Percentiles rank a stretch among this genome's conserved stretches.
Evolutionary conservation across 2,797 vertebrate genomes (phyloP).

Genomic region (Phoxinus dragarum): DNA sequence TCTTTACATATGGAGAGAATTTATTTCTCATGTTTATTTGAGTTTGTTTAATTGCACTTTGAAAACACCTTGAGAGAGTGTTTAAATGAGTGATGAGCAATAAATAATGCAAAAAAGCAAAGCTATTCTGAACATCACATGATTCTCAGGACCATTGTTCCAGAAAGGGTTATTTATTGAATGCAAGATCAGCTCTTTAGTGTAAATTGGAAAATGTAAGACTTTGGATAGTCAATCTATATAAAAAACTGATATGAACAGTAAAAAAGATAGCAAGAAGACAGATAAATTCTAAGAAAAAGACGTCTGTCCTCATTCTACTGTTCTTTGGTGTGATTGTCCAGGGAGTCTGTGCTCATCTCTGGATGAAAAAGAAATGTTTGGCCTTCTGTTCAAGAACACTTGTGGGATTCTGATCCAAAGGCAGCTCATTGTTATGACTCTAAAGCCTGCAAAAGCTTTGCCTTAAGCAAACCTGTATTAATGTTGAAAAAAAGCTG

Average conservation of each 20-base stretch:
- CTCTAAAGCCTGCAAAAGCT: conserved; percentile 17
- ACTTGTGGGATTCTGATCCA: conserved; percentile 14
- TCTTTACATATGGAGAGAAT: conserved; percentile 5
- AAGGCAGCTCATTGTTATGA: background rate
- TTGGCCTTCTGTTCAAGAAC: conserved; percentile 3
- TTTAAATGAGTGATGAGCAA: background rate
- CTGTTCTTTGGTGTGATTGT: conserved; percentile 4
- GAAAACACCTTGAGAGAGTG: background rate
- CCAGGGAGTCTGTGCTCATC: background rate
- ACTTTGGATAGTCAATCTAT: background rate
- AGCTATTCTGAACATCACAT: background rate
- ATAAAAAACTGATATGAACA: conserved; percentile 1
- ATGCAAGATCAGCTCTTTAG: conserved; percentile 1
- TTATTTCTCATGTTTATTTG: conserved; percentile 15
- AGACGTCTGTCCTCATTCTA: background rate
- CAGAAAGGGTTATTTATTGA: background rate
- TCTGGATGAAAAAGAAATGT: background rate
- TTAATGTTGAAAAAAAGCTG: background rate
- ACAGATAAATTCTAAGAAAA: conserved; percentile 1
- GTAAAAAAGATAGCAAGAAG: background rate
- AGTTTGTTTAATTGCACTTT: conserved; percentile 9
- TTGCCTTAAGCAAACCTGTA: background rate
- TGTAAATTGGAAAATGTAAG: background rate
- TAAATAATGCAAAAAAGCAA: background rate
- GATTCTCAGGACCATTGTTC: background rate